Evolutionary conservation across 2,113 vertebrate species (phyloP).

Genomic region (Phocoena sinus): DNA sequence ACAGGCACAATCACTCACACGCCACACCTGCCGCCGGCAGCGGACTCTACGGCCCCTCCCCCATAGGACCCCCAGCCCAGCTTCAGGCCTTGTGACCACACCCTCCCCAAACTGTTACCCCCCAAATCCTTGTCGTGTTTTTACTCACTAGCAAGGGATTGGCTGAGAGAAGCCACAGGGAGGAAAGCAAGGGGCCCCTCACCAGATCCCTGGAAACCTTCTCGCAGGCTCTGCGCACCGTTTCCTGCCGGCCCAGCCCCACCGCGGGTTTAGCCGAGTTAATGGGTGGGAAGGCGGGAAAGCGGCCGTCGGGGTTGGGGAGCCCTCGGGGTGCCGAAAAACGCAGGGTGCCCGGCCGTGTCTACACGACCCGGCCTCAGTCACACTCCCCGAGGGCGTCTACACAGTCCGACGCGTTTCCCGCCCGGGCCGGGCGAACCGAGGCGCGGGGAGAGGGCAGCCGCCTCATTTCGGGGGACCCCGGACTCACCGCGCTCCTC

Average conservation of each 20-base stretch:
- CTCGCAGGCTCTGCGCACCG: neutral
- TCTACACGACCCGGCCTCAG: neutral
- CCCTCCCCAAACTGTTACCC: neutral
- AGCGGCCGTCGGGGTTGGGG: neutral
- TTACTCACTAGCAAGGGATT: neutral
- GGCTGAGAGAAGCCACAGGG: neutral
- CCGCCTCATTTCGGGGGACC: neutral
- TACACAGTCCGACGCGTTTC: neutral
- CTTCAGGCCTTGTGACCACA: neutral
- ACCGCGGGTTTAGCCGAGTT: neutral
- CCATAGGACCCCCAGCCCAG: neutral
- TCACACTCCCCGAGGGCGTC: neutral
- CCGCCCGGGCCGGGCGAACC: neutral
- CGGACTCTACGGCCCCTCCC: neutral
- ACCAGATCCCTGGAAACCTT: neutral
- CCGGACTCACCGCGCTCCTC: neutral
- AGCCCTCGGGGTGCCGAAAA: neutral
- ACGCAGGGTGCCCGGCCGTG: neutral
- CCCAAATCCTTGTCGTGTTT: neutral
- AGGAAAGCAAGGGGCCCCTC: too few relatives aligned
- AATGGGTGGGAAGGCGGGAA: neutral
- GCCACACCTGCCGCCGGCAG: accelerated
- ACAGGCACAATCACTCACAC: too few relatives aligned
- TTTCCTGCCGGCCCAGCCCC: too few relatives aligned
- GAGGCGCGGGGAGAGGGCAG: neutral